These are phyloP conservation scores for Typhlichthys eigenmanni DNA, from an alignment of 2,797 vertebrate species.

Conservation along the genomic window DNA sequence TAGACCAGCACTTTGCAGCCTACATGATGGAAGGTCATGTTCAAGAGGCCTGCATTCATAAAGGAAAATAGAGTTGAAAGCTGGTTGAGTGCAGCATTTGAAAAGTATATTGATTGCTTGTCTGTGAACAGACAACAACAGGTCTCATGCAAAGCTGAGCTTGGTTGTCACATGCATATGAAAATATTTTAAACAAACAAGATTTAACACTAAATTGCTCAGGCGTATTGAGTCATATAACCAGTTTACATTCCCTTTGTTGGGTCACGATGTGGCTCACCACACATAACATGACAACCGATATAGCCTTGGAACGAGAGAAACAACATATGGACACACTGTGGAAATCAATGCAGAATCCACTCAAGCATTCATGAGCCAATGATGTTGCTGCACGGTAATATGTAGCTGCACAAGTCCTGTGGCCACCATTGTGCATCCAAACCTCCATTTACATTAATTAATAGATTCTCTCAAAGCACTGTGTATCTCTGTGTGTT, in stretches of 20 bases:
- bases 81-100: no score
- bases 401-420: constrained; percentile 63
- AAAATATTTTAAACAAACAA: no score
- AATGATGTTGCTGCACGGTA: constrained; percentile 47
- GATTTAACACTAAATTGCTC: no score
- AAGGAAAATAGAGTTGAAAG: no score
- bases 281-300: constrained; percentile 16
- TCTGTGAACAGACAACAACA: no score
- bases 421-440: constrained; percentile 53
- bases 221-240: no score
- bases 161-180: no score
- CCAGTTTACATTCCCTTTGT: constrained; percentile 2
- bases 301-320: constrained; percentile 36
- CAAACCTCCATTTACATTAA: constrained; percentile 71
- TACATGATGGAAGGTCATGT: no score
- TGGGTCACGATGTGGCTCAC: constrained; percentile 21
- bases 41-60: no score
- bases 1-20: background rate
- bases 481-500: constrained; percentile 54
- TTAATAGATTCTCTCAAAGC: constrained; percentile 59
- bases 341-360: constrained; percentile 62
- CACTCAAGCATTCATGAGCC: constrained; percentile 42
- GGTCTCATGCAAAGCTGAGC: no score
- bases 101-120: no score
- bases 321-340: constrained; percentile 50